phyloP scores from a whole-genome alignment of 2,797 vertebrate species.

The Spinibarbus caldwelli region DNA sequence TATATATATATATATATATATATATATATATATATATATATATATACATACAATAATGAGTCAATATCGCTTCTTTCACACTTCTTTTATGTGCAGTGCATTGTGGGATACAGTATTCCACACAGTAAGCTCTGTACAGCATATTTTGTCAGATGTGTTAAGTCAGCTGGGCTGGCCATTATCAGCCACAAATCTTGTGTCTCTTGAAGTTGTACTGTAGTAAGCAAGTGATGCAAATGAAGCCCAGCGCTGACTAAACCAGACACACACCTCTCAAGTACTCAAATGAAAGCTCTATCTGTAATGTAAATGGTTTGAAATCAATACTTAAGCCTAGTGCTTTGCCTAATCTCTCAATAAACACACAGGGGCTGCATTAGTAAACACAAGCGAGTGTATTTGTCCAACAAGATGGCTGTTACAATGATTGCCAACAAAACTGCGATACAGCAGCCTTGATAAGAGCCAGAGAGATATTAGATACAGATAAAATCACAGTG shows the following conservation, averaged over 20 bases:
- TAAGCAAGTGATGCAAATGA: slow-evolving; percentile 35
- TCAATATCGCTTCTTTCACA: neutral
- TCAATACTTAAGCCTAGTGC: slow-evolving; percentile 6
- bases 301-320: neutral
- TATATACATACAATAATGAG: neutral
- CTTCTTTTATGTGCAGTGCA: neutral
- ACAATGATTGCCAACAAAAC: neutral
- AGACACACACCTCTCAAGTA: neutral
- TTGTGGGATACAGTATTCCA: neutral
- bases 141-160: slow-evolving; percentile 7
- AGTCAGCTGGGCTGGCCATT: neutral
- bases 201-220: neutral
- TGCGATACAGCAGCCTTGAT: neutral
- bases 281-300: slow-evolving; percentile 9
- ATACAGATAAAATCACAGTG: slow-evolving; percentile 12
- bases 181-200: slow-evolving; percentile 30
- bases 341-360: slow-evolving; percentile 55
- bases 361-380: slow-evolving; percentile 34
- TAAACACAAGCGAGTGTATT: slow-evolving; percentile 5
- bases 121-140: neutral
- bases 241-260: neutral
- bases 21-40: too few relatives aligned
- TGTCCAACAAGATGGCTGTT: neutral
- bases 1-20: too few relatives aligned
- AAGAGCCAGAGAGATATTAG: neutral